phyloP scores from a whole-genome alignment of 1,140 invertebrate genomes.

The Drosophila punjabiensis region DNA sequence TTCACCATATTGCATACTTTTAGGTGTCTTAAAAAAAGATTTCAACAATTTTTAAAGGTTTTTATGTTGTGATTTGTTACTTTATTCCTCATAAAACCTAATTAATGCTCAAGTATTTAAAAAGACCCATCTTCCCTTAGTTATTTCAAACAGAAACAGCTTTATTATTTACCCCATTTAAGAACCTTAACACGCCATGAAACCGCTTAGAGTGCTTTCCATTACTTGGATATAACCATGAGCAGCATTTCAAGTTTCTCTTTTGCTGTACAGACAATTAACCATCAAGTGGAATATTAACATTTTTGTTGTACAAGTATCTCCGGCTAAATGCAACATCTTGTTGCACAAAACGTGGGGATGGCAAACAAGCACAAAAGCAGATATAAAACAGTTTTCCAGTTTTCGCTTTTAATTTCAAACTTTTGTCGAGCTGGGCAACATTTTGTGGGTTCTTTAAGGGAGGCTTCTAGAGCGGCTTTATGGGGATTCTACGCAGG shows the following conservation, averaged over 20 bases:
- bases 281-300: constrained; percentile 50
- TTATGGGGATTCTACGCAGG: constrained; percentile 12
- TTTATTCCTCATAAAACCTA: background rate
- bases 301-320: constrained; percentile 10
- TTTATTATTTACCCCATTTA: too few species aligned
- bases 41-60: background rate
- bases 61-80: rapidly evolving
- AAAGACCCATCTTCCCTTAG: background rate
- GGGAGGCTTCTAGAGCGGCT: background rate
- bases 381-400: constrained; percentile 60
- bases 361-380: constrained; percentile 21
- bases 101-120: background rate
- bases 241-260: constrained; percentile 12
- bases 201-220: background rate
- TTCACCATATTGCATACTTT: background rate
- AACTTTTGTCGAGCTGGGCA: constrained; percentile 68
- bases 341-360: constrained; percentile 51
- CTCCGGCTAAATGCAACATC: constrained; percentile 51
- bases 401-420: constrained; percentile 75
- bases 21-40: background rate
- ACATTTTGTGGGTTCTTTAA: constrained; percentile 58
- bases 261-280: constrained; percentile 44
- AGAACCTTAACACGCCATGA: background rate
- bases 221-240: background rate
- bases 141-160: too few species aligned